Evolutionary conservation across 2,797 vertebrate genomes (phyloP).

Genomic region (Leptatherina wallacei): DNA sequence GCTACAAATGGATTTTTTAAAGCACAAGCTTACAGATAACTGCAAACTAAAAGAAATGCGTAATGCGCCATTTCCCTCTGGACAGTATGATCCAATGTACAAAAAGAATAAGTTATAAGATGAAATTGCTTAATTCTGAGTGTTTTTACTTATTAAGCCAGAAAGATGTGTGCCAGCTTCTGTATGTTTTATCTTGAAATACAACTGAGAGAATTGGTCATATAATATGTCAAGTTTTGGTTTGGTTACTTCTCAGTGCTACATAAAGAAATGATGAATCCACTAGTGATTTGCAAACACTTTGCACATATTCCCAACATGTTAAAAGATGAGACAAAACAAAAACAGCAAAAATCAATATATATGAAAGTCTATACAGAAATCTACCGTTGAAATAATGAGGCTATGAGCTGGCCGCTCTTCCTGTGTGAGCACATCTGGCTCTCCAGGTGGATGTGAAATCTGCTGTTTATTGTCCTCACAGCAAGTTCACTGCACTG

Average conservation of each 20-base stretch:
- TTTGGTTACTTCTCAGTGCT: constrained; percentile 65
- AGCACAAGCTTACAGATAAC: neutral
- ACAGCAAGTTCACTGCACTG: constrained; percentile 55
- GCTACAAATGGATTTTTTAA: constrained; percentile 41
- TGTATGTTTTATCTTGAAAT: constrained; percentile 18
- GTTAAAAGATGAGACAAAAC: constrained; percentile 27
- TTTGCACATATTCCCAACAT: constrained; percentile 38
- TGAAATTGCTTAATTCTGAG: neutral
- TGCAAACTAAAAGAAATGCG: constrained; percentile 3
- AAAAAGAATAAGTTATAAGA: constrained; percentile 14
- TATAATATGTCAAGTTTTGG: constrained; percentile 35
- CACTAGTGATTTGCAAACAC: constrained; percentile 46
- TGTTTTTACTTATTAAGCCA: constrained; percentile 13
- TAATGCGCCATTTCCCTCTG: neutral
- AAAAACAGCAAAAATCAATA: constrained; percentile 34
- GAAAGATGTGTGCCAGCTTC: constrained; percentile 26
- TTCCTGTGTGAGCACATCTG: constrained; percentile 52
- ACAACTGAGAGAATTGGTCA: constrained; percentile 14
- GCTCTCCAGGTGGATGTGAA: constrained; percentile 59
- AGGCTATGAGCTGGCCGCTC: constrained; percentile 27
- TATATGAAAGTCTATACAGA: neutral
- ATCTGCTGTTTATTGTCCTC: constrained; percentile 51
- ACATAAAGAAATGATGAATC: constrained; percentile 51
- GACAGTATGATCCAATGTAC: neutral
- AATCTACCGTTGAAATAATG: constrained; percentile 38